Base-by-base conservation (phyloP, 2,797 vertebrate species). In the Pristis pectinata region DNA sequence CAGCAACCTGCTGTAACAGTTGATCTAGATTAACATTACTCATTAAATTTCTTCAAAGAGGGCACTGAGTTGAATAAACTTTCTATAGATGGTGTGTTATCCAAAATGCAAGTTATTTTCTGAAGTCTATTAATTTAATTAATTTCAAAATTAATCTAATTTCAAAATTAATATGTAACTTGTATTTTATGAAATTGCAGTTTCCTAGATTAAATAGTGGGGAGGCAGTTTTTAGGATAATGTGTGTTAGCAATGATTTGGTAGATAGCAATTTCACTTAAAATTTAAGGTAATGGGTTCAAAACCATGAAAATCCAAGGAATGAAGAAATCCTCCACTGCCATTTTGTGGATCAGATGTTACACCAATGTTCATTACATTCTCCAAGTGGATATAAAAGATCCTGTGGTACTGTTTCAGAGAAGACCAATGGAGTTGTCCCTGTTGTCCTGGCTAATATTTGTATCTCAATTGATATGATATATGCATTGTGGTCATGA, bases 101-200 rank as follows among this genome's bases (percentile, higher is more conserved):
- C 67, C 13, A 85, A 34, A 83, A n/a, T 85, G 9, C 2, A n/a
- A 87, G 6, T 80, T 22, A 19, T 67, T 67, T 41, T 79, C 44
- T 79, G 94, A 53, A 94, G 53, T 77, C n/a, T 44, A 53, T 24
- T 49, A 9, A 82, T 27, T 64, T 74, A 80, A 80, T 77, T 94
- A 37, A 49, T 49, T 49, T 49, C 49, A 49, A n/a, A n/a, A 94
- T 94, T 76, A 74, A 74, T 94, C 13, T 53, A 53, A 7, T 61
- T 94, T 94, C 61, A 72, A 94, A 77, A 67, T 94, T 30, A 82
- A 44, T 64, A 22, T 19, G 79, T 7, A 77, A 19, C 94, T 94
- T 94, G 41, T 11, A 79, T 79, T 94, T 89, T 67, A 64, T 67
- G 59, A 24, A 91, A 91, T 91, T 91, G 6, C 34, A 67, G 53